Base-by-base conservation (phyloP, 2,797 vertebrate species). In the Odontamblyopus lacepedii region DNA sequence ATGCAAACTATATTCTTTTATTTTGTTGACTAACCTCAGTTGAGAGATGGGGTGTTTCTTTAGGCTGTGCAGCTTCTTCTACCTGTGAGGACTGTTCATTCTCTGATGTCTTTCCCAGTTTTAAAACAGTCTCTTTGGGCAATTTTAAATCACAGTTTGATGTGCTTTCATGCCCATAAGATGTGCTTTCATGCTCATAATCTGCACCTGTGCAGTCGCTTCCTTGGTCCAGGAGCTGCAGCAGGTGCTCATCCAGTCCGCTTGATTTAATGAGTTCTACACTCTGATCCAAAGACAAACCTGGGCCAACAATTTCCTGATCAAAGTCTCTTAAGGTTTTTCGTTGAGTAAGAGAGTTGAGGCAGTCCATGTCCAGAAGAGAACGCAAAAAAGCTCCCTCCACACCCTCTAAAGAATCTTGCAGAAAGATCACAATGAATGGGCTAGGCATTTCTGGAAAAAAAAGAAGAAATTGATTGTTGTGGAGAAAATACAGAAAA, bases 401-500 rank as follows among this genome's bases (percentile, higher is more conserved):
- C 80, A 89, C 77, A 80, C 93, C 91, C 60, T 88, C 82, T 71
- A 95, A 79, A 23, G 89, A 86, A 67, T 92, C 86, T n/a, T 63
- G 87, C 71, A 98, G 85, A 63, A 94, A 93, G 78, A 99, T 87
- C 85, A 97, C 89, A 71, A 98, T 26, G 82, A 96, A 96, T 71
- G 95, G 95, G 80, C 88, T 94, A 51, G 81, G 85, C 70, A 89
- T 93, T 63, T 79, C 97, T 97, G 70, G 44, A 73, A 77, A 83
- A 85, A 82, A 12, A 71, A 0, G 23, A 56, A 56, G 23, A 2
- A 55, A 55, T 23, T 7, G 5, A 2, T 18, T 53, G 5, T 8
- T n/a, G 51, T 55, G 18, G 41, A 41, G 41, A 15, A 44, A 44
- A 44, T 44, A 12, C 38, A 41, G 38, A 41, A 41, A 41, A 41